Percentiles rank a stretch among this genome's conserved stretches.
Conservation (phyloP, 2,113 vertebrate genomes). For the Ornithorhynchus anatinus region DNA sequence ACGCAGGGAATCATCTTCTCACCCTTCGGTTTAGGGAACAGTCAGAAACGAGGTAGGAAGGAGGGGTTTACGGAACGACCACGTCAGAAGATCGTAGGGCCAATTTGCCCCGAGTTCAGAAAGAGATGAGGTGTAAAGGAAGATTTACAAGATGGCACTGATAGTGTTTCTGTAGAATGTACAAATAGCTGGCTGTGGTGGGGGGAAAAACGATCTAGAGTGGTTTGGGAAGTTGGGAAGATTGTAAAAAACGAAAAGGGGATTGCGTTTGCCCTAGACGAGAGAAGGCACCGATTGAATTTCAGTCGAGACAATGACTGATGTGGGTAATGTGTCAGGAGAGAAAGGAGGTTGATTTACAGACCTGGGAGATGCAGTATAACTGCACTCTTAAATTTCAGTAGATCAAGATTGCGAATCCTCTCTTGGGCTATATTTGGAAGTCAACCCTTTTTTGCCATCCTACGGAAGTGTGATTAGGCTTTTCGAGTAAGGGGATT, state of each 20-base stretch:
- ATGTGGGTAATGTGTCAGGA: conserved; percentile 16
- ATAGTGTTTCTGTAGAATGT: neutral
- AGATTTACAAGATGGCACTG: neutral
- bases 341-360: conserved; percentile 7
- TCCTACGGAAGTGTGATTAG: neutral
- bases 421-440: conserved; percentile 1
- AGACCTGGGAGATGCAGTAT: neutral
- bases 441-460: neutral
- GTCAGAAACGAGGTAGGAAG: too few relatives aligned
- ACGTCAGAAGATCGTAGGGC: neutral
- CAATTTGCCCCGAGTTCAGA: neutral
- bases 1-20: too few relatives aligned
- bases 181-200: neutral
- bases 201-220: neutral
- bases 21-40: neutral
- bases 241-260: neutral
- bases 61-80: neutral
- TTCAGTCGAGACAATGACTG: conserved; percentile 10
- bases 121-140: neutral
- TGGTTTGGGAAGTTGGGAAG: neutral
- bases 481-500: neutral
- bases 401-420: neutral
- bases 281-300: neutral
- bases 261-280: neutral
- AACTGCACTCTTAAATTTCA: neutral